Evolutionary conservation across 1,140 invertebrate genomes (phyloP).

Genomic region (Dysdera silvatica): DNA sequence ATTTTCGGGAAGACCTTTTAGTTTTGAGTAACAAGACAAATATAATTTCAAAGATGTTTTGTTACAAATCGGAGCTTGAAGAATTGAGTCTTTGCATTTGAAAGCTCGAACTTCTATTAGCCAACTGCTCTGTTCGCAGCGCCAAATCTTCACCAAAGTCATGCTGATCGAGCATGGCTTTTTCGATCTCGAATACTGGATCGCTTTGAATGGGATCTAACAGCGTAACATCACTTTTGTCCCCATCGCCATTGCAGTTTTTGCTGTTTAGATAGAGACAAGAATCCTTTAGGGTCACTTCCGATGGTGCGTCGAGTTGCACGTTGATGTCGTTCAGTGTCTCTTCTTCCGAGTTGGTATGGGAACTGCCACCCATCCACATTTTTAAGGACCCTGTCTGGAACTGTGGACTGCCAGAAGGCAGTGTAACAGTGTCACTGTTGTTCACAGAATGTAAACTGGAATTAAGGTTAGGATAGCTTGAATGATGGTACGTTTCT

Average conservation of each 20-base stretch:
- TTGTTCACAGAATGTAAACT: not conserved
- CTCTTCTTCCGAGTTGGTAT: constrained; percentile 14
- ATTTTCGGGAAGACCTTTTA: too few species aligned
- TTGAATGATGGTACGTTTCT: constrained; percentile 16
- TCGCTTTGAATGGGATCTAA: not conserved
- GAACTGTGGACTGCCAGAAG: not conserved
- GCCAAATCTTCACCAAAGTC: constrained; percentile 19
- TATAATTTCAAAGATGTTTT: too few species aligned
- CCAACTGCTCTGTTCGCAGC: constrained; percentile 14
- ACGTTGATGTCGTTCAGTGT: not conserved
- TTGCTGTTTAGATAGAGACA: not conserved
- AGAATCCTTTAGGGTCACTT: constrained; percentile 14
- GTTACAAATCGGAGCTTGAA: constrained; percentile 2
- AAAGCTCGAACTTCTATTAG: constrained; percentile 11
- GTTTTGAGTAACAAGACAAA: too few species aligned
- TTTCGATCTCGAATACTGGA: not conserved
- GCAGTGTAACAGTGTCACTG: not conserved
- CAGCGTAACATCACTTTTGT: not conserved
- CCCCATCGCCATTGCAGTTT: not conserved
- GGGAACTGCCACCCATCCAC: not conserved
- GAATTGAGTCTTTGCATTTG: constrained; percentile 13
- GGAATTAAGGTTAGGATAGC: constrained; percentile 14
- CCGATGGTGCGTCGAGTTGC: not conserved
- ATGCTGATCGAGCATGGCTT: not conserved
- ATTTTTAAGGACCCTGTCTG: not conserved